A percentile compares a stretch with the other conserved stretches of the same genome.
Evolutionary conservation across 2,888 invertebrate genomes (phyloP).

Genomic region (Endotricha flammealis): DNA sequence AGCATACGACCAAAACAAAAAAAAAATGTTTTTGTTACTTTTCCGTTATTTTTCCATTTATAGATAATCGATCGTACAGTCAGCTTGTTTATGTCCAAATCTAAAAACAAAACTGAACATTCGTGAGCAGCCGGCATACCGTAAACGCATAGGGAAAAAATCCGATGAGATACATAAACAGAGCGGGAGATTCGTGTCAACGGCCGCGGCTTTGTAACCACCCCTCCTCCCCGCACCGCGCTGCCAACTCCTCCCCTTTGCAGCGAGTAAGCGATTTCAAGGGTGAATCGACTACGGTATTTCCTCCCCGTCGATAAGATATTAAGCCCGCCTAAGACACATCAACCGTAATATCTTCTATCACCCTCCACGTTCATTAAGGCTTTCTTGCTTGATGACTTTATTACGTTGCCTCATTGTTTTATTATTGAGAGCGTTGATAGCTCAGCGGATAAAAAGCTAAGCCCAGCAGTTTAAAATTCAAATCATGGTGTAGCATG

Average conservation of each 20-base stretch:
- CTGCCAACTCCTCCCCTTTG: constrained; percentile 29
- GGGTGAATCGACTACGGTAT: constrained; percentile 57
- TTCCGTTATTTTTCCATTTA: no score
- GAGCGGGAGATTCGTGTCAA: constrained; percentile 70
- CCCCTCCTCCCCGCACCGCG: constrained; percentile 27
- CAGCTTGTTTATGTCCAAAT: constrained; percentile 37
- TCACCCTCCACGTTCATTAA: constrained; percentile 44
- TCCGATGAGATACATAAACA: constrained; percentile 63
- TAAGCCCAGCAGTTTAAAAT: no score
- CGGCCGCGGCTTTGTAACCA: constrained; percentile 59
- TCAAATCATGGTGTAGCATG: no score
- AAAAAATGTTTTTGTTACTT: no score
- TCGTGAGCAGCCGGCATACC: constrained; percentile 50
- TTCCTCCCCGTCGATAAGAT: constrained; percentile 57
- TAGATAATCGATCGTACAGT: constrained; percentile 18
- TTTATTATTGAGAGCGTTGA: no score
- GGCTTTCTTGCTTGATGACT: constrained; percentile 37
- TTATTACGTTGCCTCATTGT: constrained; percentile 8
- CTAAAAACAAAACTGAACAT: constrained; percentile 54
- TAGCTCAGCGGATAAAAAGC: no score
- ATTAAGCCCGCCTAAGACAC: constrained; percentile 51
- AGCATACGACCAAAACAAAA: no score
- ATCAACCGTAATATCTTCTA: constrained; percentile 56
- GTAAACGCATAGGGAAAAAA: constrained; percentile 61
- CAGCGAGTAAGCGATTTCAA: constrained; percentile 60